Evolutionary conservation across 2,888 invertebrate species (phyloP).

Genomic region (Tipula lateralis): DNA sequence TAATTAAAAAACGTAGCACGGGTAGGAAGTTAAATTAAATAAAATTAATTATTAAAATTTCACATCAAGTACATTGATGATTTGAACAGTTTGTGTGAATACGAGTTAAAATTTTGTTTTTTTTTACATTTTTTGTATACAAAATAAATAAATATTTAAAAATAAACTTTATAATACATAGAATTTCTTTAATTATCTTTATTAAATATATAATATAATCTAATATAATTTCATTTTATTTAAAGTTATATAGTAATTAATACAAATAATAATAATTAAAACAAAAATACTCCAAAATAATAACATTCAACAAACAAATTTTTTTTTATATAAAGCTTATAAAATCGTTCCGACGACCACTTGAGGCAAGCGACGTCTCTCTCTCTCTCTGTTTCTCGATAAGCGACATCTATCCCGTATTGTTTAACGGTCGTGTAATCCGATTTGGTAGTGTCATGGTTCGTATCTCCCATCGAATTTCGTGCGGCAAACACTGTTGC

Average conservation of each 20-base stretch:
- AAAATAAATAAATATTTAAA: too few species aligned
- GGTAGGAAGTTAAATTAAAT: too few species aligned
- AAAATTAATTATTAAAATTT: too few species aligned
- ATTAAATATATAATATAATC: not conserved
- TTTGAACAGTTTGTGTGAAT: too few species aligned
- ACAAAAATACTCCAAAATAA: not conserved
- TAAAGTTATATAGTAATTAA: not conserved
- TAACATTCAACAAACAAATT: not conserved
- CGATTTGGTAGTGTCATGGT: conserved; percentile 67
- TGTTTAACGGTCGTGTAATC: conserved; percentile 55
- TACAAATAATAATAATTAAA: not conserved
- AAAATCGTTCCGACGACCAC: not conserved
- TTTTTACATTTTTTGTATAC: too few species aligned
- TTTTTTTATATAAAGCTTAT: conserved; percentile 12
- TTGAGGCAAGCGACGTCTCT: not conserved
- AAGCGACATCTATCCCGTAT: conserved; percentile 42
- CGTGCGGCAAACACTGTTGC: conserved; percentile 57
- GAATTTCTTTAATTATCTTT: not conserved
- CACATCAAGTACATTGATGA: too few species aligned
- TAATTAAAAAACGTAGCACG: too few species aligned
- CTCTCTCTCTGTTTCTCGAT: not conserved
- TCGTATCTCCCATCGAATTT: conserved; percentile 62
- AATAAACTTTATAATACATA: not conserved
- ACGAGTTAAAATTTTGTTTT: too few species aligned
- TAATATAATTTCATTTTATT: not conserved